phyloP scores from a whole-genome alignment of 2,113 vertebrate species.

The Egretta garzetta region DNA sequence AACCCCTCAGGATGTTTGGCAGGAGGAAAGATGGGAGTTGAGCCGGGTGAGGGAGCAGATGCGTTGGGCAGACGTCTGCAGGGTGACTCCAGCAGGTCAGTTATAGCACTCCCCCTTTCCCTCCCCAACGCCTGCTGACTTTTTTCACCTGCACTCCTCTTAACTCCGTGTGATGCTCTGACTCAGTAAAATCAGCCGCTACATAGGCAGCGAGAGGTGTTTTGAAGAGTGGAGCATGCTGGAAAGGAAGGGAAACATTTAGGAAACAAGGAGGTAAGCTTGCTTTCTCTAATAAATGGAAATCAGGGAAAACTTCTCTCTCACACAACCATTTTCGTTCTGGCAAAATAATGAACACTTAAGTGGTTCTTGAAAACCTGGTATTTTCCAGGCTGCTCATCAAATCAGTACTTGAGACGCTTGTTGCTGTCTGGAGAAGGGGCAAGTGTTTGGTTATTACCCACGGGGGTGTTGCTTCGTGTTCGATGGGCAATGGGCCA shows the following conservation, averaged over 20 bases:
- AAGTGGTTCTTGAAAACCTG: background rate
- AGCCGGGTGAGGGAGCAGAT: background rate
- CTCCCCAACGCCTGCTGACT: background rate
- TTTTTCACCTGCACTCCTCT: background rate
- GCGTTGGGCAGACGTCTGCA: background rate
- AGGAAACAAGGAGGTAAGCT: background rate
- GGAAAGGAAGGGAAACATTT: background rate
- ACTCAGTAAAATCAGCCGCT: background rate
- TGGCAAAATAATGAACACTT: background rate
- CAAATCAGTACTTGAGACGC: background rate
- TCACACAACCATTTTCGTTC: background rate
- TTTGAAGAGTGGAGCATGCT: background rate
- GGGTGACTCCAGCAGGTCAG: background rate
- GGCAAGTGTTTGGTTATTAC: background rate
- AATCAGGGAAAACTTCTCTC: background rate
- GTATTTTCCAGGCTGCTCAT: background rate
- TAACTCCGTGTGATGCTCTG: background rate
- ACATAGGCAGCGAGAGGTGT: background rate
- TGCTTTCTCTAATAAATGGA: background rate
- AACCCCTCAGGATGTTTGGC: accelerated
- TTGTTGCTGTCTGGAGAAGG: background rate
- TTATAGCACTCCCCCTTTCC: background rate
- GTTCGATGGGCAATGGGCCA: background rate
- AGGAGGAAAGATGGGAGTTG: accelerated
- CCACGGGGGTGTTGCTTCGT: background rate